Conservation (phyloP, 2,797 vertebrate species). For the Rhinichthys osculus region DNA sequence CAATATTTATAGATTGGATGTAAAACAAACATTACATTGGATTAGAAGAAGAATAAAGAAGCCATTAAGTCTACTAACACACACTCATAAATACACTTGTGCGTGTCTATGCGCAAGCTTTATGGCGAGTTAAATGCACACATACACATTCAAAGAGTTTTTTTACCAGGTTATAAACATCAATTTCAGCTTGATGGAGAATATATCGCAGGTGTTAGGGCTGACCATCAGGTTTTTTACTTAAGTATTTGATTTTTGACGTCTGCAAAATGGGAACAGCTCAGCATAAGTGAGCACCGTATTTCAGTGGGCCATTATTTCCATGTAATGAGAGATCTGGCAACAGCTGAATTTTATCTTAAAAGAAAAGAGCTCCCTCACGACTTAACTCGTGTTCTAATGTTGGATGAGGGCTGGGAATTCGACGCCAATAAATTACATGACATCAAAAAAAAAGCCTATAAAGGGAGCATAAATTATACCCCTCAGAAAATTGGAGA, state of each 20-base stretch:
- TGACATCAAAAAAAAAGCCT: conserved; percentile 72
- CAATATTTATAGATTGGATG: conserved; percentile 83
- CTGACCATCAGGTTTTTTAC: conserved; percentile 59
- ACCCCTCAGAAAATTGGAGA: conserved; percentile 76
- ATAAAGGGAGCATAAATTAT: conserved; percentile 80
- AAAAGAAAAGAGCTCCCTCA: conserved; percentile 72
- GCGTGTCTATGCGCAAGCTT: neutral
- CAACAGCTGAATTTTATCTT: conserved; percentile 74
- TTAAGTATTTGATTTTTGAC: conserved; percentile 64
- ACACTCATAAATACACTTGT: neutral
- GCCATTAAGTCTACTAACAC: conserved; percentile 70
- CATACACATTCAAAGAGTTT: conserved; percentile 9
- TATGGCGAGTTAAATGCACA: neutral
- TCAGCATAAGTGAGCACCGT: conserved; percentile 58
- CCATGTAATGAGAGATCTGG: conserved; percentile 74
- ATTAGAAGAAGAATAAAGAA: conserved; percentile 73
- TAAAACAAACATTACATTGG: conserved; percentile 76
- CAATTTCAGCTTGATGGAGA: conserved; percentile 33
- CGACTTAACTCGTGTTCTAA: conserved; percentile 66
- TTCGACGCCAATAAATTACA: conserved; percentile 77
- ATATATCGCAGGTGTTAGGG: conserved; percentile 61
- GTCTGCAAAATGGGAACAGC: conserved; percentile 60
- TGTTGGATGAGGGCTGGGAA: conserved; percentile 62
- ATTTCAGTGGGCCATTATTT: conserved; percentile 75
- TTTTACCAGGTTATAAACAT: conserved; percentile 36